Percentiles rank a stretch among this genome's conserved stretches.
phyloP scores from a whole-genome alignment of 2,888 invertebrate species.

The Gymnosoma rotundatum region DNA sequence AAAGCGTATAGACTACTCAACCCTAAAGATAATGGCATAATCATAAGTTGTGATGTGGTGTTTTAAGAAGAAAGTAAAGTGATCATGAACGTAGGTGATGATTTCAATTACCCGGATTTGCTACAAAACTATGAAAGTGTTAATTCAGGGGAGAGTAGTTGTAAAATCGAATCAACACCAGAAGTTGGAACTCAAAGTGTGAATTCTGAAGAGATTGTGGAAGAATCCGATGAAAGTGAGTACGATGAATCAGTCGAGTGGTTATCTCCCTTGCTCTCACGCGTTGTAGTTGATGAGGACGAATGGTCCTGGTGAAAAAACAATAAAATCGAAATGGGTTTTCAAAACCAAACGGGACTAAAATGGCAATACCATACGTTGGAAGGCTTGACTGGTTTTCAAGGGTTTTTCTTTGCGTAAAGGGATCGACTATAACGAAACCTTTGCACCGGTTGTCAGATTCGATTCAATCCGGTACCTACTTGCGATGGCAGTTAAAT shows the following conservation, averaged over 20 bases:
- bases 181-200: too few relatives aligned
- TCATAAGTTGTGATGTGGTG: conserved; percentile 4
- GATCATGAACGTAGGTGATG: not conserved
- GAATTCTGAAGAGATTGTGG: not conserved
- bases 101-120: not conserved
- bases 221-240: not conserved
- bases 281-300: not conserved
- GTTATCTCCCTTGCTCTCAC: not conserved
- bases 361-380: too few relatives aligned
- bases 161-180: not conserved
- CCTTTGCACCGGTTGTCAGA: conserved; percentile 68
- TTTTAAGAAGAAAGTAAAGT: not conserved
- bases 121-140: not conserved
- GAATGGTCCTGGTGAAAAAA: too few relatives aligned
- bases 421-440: conserved; percentile 25
- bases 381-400: too few relatives aligned
- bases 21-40: too few relatives aligned
- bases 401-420: too few relatives aligned
- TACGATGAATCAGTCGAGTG: not conserved
- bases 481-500: too few relatives aligned
- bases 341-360: too few relatives aligned
- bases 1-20: too few relatives aligned
- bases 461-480: conserved; percentile 30
- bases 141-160: not conserved
- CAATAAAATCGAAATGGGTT: too few relatives aligned